Evolutionary conservation across 37 sponge, comb jelly and placozoan species (phyloP), one percentile per base, ranked within the genome.

Genomic region (Beroe ovata): DNA sequence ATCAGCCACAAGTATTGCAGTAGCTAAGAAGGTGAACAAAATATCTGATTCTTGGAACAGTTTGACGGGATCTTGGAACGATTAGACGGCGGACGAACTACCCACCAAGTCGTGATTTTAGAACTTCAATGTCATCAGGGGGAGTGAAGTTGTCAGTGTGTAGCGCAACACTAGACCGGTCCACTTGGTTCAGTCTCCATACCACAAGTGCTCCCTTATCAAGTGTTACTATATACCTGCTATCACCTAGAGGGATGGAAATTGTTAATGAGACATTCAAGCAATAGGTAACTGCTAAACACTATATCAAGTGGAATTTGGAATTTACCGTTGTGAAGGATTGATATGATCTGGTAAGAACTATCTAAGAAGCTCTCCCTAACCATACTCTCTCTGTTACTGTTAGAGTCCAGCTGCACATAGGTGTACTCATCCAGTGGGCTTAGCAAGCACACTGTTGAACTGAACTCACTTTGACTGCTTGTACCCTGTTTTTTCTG

Each of bases 91-190:
- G n/a, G n/a, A n/a, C n/a, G 54, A 47, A 47, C 54, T 47, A 16
- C 54, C 54, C n/a, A 77, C 84, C 84, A n/a, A 77, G n/a, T 77
- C 28, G 26, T 26, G 84, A 77, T 40, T 77, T 77, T 3, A 77
- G 54, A 11, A 30, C 84, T 26, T 77, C 84, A 40, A 77, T 77
- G 28, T 77, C 84, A 40, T 77, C 84, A 39, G 33, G 18, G 25
- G 84, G 84, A n/a, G 84, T 41, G 28, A 11, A 40, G 84, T 39
- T 42, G 26, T 30, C 35, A 1, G 54, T 21, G 28, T 77, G 84
- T 26, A 77, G 16, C 8, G 42, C 33, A 0, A 39, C 54, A 77
- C 14, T 20, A 25, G 22, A 21, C 21, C n/a, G 35, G 26, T 77
- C 84, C 3, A 77, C 23, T 54, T 77, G 39, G 84, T 41, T 42